Evolutionary conservation across 1,140 invertebrate genomes (phyloP).

Genomic region (Aricia agestis): DNA sequence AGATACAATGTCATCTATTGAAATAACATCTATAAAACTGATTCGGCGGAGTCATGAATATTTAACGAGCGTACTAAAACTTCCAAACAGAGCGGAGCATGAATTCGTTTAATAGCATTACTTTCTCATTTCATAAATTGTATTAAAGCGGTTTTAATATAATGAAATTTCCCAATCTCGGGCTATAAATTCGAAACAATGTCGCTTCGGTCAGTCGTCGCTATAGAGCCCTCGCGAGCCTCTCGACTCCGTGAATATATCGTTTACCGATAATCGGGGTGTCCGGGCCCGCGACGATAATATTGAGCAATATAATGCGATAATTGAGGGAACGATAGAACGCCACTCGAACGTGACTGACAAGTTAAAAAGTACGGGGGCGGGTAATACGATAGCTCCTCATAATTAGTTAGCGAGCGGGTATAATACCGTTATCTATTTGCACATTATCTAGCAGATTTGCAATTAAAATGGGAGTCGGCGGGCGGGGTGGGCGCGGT

Average conservation of each 20-base stretch:
- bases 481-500: slow-evolving; percentile 32
- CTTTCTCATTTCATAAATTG: background rate
- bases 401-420: slow-evolving; percentile 69
- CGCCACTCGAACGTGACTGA: slow-evolving; percentile 7
- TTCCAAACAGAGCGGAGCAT: background rate
- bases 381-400: slow-evolving; percentile 53
- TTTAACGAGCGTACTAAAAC: slow-evolving; percentile 1
- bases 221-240: background rate
- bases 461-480: slow-evolving; percentile 73
- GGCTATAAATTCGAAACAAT: background rate
- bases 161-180: background rate
- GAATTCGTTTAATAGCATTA: background rate
- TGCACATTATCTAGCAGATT: slow-evolving; percentile 74
- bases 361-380: slow-evolving; percentile 21
- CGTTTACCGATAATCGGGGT: slow-evolving; percentile 4
- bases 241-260: background rate
- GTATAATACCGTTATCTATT: slow-evolving; percentile 74
- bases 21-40: slow-evolving; percentile 13
- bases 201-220: background rate
- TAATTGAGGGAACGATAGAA: slow-evolving; percentile 13
- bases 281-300: background rate
- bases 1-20: slow-evolving; percentile 26
- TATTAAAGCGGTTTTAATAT: background rate
- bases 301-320: slow-evolving; percentile 1
- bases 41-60: slow-evolving; percentile 1